A percentile compares a stretch with the other conserved stretches of the same genome.
Conservation (phyloP, 2,888 invertebrate species). For the Oscheius sp. region DNA sequence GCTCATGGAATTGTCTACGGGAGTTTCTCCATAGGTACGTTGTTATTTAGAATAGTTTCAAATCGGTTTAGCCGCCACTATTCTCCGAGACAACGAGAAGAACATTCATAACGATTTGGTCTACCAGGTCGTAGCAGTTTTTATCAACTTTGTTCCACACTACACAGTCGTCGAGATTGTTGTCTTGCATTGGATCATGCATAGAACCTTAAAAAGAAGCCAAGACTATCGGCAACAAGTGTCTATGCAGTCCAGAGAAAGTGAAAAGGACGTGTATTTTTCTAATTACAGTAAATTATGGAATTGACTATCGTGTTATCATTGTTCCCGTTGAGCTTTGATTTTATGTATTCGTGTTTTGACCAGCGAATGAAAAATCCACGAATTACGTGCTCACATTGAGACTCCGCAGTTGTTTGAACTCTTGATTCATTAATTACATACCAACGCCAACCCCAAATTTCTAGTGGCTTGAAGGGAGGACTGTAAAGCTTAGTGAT, state of each 20-base stretch:
- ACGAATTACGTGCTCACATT: too few species aligned
- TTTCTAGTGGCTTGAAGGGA: too few species aligned
- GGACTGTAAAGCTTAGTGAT: too few species aligned
- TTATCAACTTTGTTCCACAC: slow-evolving; percentile 5
- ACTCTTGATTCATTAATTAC: too few species aligned
- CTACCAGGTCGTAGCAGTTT: background rate
- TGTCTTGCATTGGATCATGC: background rate
- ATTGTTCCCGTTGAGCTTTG: too few species aligned
- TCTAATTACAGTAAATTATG: background rate
- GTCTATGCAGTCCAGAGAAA: background rate
- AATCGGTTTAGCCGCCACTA: background rate
- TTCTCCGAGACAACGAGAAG: background rate
- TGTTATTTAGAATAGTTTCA: too few species aligned
- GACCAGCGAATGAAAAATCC: too few species aligned
- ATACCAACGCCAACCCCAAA: too few species aligned
- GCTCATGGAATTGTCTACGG: slow-evolving; percentile 6
- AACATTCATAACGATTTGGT: background rate
- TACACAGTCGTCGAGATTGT: background rate
- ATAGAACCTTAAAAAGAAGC: background rate
- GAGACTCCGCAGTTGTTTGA: too few species aligned
- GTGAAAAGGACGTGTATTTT: slow-evolving; percentile 1
- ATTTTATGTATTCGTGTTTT: too few species aligned
- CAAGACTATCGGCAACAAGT: background rate
- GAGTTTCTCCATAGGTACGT: background rate
- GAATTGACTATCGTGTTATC: background rate